Base-by-base conservation (phyloP, 1,140 invertebrate genomes). In the Wiebesia pumilae region DNA sequence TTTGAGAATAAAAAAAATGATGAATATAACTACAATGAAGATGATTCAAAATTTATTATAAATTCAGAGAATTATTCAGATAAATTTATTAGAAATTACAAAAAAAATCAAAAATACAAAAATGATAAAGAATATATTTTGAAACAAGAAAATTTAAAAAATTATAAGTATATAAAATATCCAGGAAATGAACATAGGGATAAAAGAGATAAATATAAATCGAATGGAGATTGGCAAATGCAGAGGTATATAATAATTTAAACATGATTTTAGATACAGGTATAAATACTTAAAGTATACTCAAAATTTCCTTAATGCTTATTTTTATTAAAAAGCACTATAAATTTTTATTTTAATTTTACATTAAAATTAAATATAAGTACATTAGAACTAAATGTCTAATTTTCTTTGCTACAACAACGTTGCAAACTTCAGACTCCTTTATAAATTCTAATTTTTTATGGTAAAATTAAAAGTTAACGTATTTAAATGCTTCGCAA, bases 181-280 rank as follows among this genome's bases (percentile, higher is more conserved):
- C 2, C 75, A 67, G 43, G 10, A 65, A 35, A 77, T 0, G 71
- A 78, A 67, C 38, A 27, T n/a, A 62, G 27, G 30, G 47, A 84
- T 35, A 84, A 43, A 47, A 83, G 81, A 27, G 81, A 83, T 67
- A 83, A 65, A 83, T 86, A 87, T 38, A 75, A 58, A 54, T 1
- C 67, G 16, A 71, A 62, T 54, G 83, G 78, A 2, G 85, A 88
- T 21, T 88, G 88, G 88, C 88, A 88, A 54, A 71, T 82, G 14
- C 85, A 88, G 30, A 84, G 87, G 87, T 88, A 84, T 27, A n/a
- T 75, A 78, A n/a, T 78, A 58, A 35, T 82, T 24, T 69, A 35
- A 51, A 33, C 43, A 80, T 3, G n/a, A 54, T 77, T 54, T 43
- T 19, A 80, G 27, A 33, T 33, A 16, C n/a, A 33, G 38, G 6